Conservation (phyloP, 2,113 vertebrate species). For the Ptilonorhynchus violaceus region DNA sequence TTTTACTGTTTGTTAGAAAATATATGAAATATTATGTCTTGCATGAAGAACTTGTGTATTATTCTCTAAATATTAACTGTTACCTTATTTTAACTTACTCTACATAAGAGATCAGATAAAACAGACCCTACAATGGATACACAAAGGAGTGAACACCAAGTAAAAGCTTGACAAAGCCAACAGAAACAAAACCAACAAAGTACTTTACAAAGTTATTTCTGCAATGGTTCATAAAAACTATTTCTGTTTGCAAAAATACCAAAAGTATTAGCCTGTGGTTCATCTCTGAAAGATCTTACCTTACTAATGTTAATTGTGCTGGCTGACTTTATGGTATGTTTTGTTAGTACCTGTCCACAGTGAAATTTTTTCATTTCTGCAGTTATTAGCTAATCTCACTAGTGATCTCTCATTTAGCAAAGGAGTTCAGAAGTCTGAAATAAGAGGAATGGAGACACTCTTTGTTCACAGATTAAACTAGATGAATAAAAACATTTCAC, state of each 20-base stretch:
- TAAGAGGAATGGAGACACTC: background rate
- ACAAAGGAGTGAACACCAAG: background rate
- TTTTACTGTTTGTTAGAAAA: background rate
- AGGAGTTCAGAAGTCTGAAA: conserved; percentile 57
- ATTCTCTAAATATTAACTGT: background rate
- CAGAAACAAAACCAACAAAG: background rate
- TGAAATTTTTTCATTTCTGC: conserved; percentile 61
- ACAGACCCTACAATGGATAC: background rate
- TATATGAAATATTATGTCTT: background rate
- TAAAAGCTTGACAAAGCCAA: background rate
- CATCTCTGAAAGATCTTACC: conserved; percentile 43
- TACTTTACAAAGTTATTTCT: background rate
- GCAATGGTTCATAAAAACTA: background rate
- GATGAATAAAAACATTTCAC: background rate
- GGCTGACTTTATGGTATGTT: conserved; percentile 42
- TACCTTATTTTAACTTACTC: background rate
- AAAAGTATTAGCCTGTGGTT: background rate
- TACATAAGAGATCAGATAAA: background rate
- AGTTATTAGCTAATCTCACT: conserved; percentile 55
- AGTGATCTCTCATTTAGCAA: conserved; percentile 57
- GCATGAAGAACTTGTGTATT: background rate
- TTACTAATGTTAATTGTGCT: conserved; percentile 53
- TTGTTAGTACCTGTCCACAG: conserved; percentile 55
- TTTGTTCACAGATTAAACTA: background rate
- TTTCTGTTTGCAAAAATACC: background rate